These are phyloP conservation scores for Maccullochella peelii DNA, from an alignment of 2,113 vertebrate species.

Conservation along the genomic window DNA sequence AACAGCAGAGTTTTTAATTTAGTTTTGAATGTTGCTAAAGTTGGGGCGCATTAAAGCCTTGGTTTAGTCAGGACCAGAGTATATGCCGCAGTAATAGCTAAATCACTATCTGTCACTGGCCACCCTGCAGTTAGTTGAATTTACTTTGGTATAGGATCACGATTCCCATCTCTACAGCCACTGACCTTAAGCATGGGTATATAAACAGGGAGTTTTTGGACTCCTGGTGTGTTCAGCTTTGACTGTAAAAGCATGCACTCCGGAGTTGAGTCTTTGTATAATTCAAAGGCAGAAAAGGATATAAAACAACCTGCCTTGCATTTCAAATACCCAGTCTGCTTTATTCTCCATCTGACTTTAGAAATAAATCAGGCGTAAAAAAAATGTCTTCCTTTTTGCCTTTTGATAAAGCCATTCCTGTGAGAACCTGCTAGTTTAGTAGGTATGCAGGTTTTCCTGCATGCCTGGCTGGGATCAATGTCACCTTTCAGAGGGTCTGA, in stretches of 20 bases:
- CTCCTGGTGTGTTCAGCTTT: constrained; percentile 27
- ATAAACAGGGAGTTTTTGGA: constrained; percentile 15
- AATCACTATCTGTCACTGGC: constrained; percentile 67
- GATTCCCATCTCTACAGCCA: constrained; percentile 40
- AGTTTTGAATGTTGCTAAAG: too few species aligned
- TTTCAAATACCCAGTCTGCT: constrained; percentile 10
- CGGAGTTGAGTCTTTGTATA: not conserved
- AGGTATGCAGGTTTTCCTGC: constrained; percentile 67
- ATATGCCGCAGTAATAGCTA: constrained; percentile 53
- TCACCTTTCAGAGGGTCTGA: constrained; percentile 79
- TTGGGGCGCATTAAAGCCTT: constrained; percentile 45
- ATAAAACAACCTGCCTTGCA: constrained; percentile 21
- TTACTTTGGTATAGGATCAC: constrained; percentile 49
- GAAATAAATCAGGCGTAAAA: constrained; percentile 22
- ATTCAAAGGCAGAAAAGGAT: constrained; percentile 21
- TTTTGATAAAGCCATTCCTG: constrained; percentile 61
- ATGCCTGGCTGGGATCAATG: constrained; percentile 77
- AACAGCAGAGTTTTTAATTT: too few species aligned
- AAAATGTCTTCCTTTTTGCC: constrained; percentile 22
- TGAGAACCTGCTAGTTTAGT: constrained; percentile 59
- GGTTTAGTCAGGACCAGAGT: constrained; percentile 64
- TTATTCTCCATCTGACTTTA: constrained; percentile 9
- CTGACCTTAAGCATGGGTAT: constrained; percentile 48
- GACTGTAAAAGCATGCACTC: constrained; percentile 8
- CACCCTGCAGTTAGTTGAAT: constrained; percentile 75